Percentiles rank a stretch among this genome's conserved stretches.
These are phyloP conservation scores for Nemopilema nomurai DNA, from an alignment of 30 jellyfish, hydroid and myxozoan genomes.

Conservation along the genomic window DNA sequence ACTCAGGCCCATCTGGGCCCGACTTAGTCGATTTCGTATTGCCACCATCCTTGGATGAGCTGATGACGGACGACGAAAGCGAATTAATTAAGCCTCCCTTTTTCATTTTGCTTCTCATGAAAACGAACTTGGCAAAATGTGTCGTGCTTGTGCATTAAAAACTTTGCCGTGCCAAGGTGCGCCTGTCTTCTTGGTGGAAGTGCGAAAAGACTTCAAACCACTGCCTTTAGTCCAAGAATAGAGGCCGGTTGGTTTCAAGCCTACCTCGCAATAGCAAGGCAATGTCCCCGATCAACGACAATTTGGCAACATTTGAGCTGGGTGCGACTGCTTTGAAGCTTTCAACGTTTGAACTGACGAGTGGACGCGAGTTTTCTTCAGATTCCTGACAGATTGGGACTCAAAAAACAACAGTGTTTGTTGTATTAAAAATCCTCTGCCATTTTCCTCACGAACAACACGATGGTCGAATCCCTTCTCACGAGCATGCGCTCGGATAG, in stretches of 20 bases:
- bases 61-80: constrained; percentile 41
- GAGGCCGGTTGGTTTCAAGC: constrained; percentile 6
- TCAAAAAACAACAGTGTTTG: background rate
- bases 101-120: constrained; percentile 26
- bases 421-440: constrained; percentile 49
- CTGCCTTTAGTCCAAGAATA: constrained; percentile 2
- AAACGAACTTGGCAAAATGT: background rate
- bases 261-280: background rate
- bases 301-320: background rate
- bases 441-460: constrained; percentile 75
- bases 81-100: constrained; percentile 51
- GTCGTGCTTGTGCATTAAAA: background rate
- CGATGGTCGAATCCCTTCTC: constrained; percentile 55
- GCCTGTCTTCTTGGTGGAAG: background rate
- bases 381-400: constrained; percentile 1
- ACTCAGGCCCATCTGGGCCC: constrained; percentile 71
- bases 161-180: background rate
- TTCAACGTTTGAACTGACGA: background rate
- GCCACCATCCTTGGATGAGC: constrained; percentile 71
- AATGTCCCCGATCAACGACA: background rate
- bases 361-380: background rate
- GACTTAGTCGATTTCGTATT: constrained; percentile 62
- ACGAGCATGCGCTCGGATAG: constrained; percentile 57
- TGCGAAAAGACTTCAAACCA: background rate
- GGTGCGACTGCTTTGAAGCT: background rate